Conservation (phyloP, 1,140 invertebrate genomes). For the Pantala flavescens region DNA sequence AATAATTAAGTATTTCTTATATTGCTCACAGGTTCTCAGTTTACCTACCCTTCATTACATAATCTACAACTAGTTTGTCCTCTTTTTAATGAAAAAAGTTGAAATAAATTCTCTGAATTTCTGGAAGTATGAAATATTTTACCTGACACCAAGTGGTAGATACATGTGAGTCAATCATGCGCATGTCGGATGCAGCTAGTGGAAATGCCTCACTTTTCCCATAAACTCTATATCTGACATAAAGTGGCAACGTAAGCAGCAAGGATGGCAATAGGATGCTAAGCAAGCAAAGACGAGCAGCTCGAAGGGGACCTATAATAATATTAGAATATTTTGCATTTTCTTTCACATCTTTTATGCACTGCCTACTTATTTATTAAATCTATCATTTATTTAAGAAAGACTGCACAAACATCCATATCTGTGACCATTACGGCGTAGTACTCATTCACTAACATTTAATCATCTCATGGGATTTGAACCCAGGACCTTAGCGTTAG, state of each 20-base stretch:
- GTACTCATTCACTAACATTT: neutral
- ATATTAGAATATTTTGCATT: neutral
- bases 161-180: conserved; percentile 55
- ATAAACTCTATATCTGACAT: conserved; percentile 52
- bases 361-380: neutral
- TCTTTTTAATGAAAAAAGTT: too few species aligned
- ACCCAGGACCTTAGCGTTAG: too few species aligned
- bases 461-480: neutral
- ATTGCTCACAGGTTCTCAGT: too few species aligned
- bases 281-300: conserved; percentile 49
- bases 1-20: too few species aligned
- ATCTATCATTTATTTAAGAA: neutral
- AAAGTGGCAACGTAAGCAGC: conserved; percentile 54
- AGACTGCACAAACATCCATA: neutral
- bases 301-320: conserved; percentile 40
- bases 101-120: too few species aligned
- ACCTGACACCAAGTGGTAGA: conserved; percentile 73
- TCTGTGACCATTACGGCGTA: neutral
- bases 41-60: too few species aligned
- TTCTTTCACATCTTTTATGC: neutral
- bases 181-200: conserved; percentile 63
- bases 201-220: conserved; percentile 55
- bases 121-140: too few species aligned
- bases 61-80: too few species aligned
- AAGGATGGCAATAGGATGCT: conserved; percentile 51